These are phyloP conservation scores for Platalea minor DNA, from an alignment of 2,797 vertebrate species.

Conservation along the genomic window DNA sequence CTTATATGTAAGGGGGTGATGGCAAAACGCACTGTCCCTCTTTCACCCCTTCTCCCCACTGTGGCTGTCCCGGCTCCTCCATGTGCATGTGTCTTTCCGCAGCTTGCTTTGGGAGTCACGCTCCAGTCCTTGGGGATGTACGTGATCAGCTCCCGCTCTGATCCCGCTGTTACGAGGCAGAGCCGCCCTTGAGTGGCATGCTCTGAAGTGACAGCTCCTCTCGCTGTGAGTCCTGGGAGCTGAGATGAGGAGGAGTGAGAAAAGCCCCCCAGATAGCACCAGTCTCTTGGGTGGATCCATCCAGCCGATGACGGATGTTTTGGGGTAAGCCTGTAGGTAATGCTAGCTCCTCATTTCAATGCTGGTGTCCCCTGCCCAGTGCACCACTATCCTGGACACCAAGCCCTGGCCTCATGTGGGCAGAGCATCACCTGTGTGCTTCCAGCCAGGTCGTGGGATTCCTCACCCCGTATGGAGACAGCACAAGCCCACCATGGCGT, in stretches of 20 bases:
- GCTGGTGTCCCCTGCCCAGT: not conserved
- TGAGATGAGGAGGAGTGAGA: not conserved
- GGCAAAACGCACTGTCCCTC: not conserved
- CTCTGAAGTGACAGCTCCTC: conserved; percentile 25
- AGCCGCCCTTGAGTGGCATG: not conserved
- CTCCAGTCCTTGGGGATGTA: not conserved
- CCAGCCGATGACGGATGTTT: accelerated
- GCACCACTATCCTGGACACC: not conserved
- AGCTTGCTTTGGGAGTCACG: not conserved
- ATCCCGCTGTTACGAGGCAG: not conserved
- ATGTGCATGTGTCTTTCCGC: accelerated
- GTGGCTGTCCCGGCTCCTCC: accelerated
- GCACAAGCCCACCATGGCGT: accelerated
- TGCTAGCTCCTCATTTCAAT: not conserved
- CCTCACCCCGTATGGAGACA: accelerated
- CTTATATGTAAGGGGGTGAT: accelerated
- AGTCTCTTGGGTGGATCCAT: not conserved
- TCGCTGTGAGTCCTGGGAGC: not conserved
- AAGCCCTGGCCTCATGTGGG: not conserved
- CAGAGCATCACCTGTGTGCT: not conserved
- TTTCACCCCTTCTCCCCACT: not conserved
- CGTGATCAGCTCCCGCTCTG: accelerated
- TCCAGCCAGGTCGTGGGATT: not conserved
- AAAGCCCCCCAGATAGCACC: not conserved
- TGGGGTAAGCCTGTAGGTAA: not conserved